Evolutionary conservation across 2,113 vertebrate genomes (phyloP).

Genomic region (Noturus placidus): DNA sequence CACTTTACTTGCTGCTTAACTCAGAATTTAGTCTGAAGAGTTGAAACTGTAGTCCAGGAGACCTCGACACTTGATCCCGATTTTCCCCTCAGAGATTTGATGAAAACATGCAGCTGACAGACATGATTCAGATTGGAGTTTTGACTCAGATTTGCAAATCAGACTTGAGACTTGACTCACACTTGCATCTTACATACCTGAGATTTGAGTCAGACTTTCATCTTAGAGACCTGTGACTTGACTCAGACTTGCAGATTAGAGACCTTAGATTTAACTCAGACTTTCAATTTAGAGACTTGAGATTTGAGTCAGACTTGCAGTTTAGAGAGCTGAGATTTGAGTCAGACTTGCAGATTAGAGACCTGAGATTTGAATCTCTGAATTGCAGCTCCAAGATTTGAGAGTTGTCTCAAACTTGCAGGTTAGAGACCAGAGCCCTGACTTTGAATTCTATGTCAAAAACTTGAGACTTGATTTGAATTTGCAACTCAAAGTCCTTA

Average conservation of each 20-base stretch:
- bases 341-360: too few species aligned
- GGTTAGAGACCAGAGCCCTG: neutral
- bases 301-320: neutral
- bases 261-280: neutral
- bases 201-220: neutral
- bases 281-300: neutral
- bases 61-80: neutral
- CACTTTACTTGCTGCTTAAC: neutral
- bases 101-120: neutral
- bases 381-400: neutral
- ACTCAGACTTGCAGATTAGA: neutral
- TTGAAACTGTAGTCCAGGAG: neutral
- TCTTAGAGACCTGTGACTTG: neutral
- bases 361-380: neutral
- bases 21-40: neutral
- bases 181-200: neutral
- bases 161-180: neutral
- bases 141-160: neutral
- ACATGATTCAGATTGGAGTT: neutral
- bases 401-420: neutral
- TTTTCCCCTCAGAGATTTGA: neutral
- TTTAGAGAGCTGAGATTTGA: rapidly evolving
- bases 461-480: neutral
- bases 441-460: neutral
- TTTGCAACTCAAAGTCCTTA: neutral